Evolutionary conservation across 2,888 invertebrate genomes (phyloP).

Genomic region (Dolomedes plantarius): DNA sequence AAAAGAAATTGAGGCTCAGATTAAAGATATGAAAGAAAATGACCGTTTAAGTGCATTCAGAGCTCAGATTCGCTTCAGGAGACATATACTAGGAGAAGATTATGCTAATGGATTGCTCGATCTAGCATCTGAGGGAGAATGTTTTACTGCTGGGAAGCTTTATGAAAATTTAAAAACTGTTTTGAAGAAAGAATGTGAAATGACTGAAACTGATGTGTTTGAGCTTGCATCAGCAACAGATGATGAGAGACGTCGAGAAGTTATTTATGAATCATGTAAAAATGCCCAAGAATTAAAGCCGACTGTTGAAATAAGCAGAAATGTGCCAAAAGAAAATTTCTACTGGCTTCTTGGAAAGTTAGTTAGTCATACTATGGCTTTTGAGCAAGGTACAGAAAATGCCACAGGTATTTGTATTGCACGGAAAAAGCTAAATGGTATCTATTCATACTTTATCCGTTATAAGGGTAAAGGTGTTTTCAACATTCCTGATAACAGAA

Average conservation of each 20-base stretch:
- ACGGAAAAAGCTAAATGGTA: slow-evolving; percentile 35
- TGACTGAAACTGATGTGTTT: slow-evolving; percentile 40
- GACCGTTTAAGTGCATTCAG: slow-evolving; percentile 52
- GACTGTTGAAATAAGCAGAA: slow-evolving; percentile 26
- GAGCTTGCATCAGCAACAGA: slow-evolving; percentile 57
- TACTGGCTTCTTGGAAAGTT: slow-evolving; percentile 66
- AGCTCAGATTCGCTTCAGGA: slow-evolving; percentile 64
- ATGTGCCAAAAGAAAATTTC: slow-evolving; percentile 65
- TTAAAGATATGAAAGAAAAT: slow-evolving; percentile 59
- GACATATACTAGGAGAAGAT: slow-evolving; percentile 54
- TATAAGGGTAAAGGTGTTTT: slow-evolving; percentile 53
- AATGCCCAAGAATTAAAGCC: slow-evolving; percentile 46
- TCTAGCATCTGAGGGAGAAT: slow-evolving; percentile 65
- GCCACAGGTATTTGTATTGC: slow-evolving; percentile 59
- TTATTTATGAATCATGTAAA: slow-evolving; percentile 38
- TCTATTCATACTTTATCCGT: slow-evolving; percentile 49
- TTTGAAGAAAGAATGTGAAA: slow-evolving; percentile 45
- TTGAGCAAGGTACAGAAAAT: slow-evolving; percentile 30
- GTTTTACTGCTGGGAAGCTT: slow-evolving; percentile 49
- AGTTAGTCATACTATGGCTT: slow-evolving; percentile 25
- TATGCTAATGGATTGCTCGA: slow-evolving; percentile 58
- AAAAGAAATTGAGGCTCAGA: slow-evolving; percentile 57
- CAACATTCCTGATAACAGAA: slow-evolving; percentile 49
- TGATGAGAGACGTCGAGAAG: slow-evolving; percentile 22
- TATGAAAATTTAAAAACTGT: slow-evolving; percentile 54